Conservation (phyloP, 2,888 invertebrate genomes). For the Mythimna pallens region DNA sequence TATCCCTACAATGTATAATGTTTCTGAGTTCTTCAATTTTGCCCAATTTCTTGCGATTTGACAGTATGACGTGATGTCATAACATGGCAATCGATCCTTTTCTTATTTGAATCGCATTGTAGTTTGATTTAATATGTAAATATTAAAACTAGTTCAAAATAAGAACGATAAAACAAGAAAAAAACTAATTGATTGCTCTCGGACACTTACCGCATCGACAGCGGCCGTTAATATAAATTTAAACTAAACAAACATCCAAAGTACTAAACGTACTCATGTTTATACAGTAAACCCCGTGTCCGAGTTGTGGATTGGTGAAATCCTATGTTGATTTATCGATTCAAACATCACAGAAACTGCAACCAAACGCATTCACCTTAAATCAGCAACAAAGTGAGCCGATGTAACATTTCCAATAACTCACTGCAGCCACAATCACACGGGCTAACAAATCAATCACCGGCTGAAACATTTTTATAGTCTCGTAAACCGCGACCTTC, state of each 20-base stretch:
- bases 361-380: slow-evolving; percentile 38
- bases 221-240: background rate
- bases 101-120: too few relatives aligned
- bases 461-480: slow-evolving; percentile 66
- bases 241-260: slow-evolving; percentile 6
- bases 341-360: slow-evolving; percentile 43
- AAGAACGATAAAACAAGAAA: background rate
- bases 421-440: slow-evolving; percentile 57
- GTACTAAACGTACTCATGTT: slow-evolving; percentile 5
- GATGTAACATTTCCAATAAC: slow-evolving; percentile 47
- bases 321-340: slow-evolving; percentile 24
- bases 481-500: slow-evolving; percentile 72
- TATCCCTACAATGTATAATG: too few relatives aligned
- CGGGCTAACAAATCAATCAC: slow-evolving; percentile 64
- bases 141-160: background rate
- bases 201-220: background rate
- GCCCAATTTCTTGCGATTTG: too few relatives aligned
- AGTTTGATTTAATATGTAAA: background rate
- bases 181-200: background rate
- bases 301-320: background rate
- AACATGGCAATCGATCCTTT: too few relatives aligned
- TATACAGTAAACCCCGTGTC: background rate
- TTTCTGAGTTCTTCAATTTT: too few relatives aligned
- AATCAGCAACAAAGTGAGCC: slow-evolving; percentile 39
- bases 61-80: too few relatives aligned